Base-by-base conservation (phyloP, 2,113 vertebrate genomes). In the Tetrax tetrax region DNA sequence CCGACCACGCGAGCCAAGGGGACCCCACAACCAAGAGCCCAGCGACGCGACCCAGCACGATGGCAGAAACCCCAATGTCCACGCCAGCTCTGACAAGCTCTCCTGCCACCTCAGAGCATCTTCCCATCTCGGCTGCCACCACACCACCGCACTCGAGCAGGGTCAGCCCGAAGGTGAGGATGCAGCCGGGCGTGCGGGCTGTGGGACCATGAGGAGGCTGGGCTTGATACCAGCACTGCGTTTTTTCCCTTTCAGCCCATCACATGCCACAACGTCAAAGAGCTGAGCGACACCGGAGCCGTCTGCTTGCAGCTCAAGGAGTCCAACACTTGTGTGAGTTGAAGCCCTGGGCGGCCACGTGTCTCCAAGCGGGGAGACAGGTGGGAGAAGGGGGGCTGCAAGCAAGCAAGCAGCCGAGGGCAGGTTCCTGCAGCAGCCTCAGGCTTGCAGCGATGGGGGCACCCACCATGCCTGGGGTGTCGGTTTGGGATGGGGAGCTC, bases 291-390 rank as follows among this genome's bases (percentile, higher is more conserved):
- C 80, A 45, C 82, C 2, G 70, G 85, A 20, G 97, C 93, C 81
- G 63, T 98, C 87, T 98, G 98, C 95, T 80, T 98, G 95, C 87
- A 94, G 83, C 96, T 97, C 57, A 96, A 95, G 7, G 43, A 93
- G 80, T 78, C 96, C 76, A 37, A 6, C 66, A 95, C 59, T 20
- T 98, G 98, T 8, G 98, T 98, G 96, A 98, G 98, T 98, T 29
- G 57, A 15, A 81, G 50, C 25, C 33, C 12, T 0, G 22, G 11
- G 68, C 0, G n/a, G 37, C 33, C 13, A 2, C 3, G 0, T 0
- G 4, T 18, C 10, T 14, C 29, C 15, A 14, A 8, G 7, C 48
- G 33, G 19, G 23, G n/a, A 60, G 9, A 18, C 4, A 4, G 1
- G 29, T 11, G 7, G 82, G 54, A 19, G 43, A 15, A 22, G 80